Percentiles rank a stretch among this genome's conserved stretches.
Evolutionary conservation across 2,797 vertebrate species (phyloP).

Genomic region (Fringilla coelebs): DNA sequence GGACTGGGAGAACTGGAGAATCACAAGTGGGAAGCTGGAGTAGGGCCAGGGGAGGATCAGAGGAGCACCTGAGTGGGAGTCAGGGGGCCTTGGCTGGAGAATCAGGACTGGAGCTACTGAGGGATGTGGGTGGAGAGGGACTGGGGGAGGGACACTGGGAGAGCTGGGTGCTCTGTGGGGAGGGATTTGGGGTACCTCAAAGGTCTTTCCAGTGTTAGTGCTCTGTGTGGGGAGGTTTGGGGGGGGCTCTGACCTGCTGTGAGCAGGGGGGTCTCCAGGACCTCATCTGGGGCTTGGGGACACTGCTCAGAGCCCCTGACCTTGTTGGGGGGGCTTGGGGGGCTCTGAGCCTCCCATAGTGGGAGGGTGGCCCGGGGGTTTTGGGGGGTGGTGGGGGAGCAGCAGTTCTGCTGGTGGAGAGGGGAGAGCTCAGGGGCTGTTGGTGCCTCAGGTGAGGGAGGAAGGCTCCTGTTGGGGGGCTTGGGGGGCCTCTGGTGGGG

Average conservation of each 20-base stretch:
- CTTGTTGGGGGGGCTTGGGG: no score
- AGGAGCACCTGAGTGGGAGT: background rate
- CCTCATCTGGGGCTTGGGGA: background rate
- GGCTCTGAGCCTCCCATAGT: background rate
- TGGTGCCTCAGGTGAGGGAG: background rate
- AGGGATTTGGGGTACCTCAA: background rate
- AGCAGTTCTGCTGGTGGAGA: background rate
- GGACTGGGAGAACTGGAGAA: background rate
- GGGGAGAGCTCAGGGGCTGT: background rate
- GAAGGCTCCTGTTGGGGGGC: background rate
- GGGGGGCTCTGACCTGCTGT: background rate
- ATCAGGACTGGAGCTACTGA: background rate
- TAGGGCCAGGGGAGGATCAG: background rate
- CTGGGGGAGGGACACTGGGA: background rate
- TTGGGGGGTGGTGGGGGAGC: background rate
- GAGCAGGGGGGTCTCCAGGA: background rate
- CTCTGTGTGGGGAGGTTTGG: accelerated
- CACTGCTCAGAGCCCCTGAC: no score
- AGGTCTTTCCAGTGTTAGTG: no score
- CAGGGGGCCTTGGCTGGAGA: background rate
- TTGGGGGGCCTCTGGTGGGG: no score
- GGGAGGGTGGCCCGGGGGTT: background rate
- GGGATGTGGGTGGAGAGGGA: background rate
- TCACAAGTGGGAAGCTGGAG: background rate
- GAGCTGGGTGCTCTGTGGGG: background rate